Conservation (phyloP, 2,888 invertebrate genomes). For the Rotaria magnacalcarata region DNA sequence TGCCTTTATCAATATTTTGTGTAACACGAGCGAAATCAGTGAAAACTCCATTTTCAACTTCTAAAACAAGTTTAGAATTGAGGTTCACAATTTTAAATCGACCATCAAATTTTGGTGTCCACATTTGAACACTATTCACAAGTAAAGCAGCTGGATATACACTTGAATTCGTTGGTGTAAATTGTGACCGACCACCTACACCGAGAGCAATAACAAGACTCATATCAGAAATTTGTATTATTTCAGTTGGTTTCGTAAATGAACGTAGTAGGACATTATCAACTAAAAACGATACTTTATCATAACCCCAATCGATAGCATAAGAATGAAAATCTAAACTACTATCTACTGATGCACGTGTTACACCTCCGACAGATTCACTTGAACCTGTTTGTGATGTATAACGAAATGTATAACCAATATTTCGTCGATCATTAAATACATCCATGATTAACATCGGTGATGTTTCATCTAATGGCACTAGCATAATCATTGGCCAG, state of each 20-base stretch:
- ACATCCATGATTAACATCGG: neutral
- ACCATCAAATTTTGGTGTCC: neutral
- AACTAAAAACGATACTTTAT: neutral
- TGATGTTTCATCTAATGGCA: neutral
- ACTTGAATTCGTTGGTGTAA: neutral
- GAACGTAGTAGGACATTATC: neutral
- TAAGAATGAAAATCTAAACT: neutral
- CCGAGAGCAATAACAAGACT: neutral
- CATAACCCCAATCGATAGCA: neutral
- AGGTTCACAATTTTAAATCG: neutral
- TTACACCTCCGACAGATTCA: neutral
- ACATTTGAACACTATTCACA: neutral
- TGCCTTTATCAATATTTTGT: neutral
- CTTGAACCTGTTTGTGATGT: neutral
- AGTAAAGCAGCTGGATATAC: neutral
- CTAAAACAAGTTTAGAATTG: neutral
- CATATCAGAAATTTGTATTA: neutral
- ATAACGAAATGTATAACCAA: neutral
- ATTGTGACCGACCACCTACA: neutral
- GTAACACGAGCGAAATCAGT: neutral
- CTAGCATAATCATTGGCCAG: neutral
- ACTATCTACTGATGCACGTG: neutral
- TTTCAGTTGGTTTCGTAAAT: neutral
- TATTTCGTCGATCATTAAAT: neutral
- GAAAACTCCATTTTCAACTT: neutral